phyloP scores from a whole-genome alignment of 2,888 invertebrate species.

The Athalia rosae region DNA sequence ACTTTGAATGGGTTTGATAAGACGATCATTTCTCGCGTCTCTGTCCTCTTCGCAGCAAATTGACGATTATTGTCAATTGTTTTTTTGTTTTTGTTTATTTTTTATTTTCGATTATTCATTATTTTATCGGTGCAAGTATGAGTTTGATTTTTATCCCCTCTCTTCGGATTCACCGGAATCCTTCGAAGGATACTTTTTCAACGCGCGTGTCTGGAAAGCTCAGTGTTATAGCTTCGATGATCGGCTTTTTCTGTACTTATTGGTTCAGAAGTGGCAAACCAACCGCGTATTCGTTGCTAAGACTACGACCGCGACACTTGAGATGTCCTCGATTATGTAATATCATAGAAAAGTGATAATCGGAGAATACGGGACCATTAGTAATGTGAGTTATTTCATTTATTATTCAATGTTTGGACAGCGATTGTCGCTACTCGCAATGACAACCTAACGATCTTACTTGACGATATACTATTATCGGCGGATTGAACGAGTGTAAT shows the following conservation, averaged over 20 bases:
- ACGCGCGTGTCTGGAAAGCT: slow-evolving; percentile 21
- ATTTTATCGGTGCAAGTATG: not conserved
- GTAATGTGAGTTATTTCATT: slow-evolving; percentile 17
- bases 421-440: no score
- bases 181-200: not conserved
- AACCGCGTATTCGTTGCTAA: slow-evolving; percentile 29
- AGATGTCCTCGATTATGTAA: not conserved
- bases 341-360: not conserved
- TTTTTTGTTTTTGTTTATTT: not conserved
- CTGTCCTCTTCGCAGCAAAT: slow-evolving; percentile 15
- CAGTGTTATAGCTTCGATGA: not conserved
- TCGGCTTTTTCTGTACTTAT: not conserved
- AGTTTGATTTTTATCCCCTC: not conserved
- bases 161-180: not conserved
- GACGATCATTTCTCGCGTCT: not conserved
- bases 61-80: slow-evolving; percentile 11
- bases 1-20: no score
- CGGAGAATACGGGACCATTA: not conserved
- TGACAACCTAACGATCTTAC: no score
- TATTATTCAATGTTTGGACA: not conserved
- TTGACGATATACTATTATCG: no score
- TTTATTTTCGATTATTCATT: not conserved
- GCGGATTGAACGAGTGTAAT: no score
- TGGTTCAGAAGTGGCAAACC: slow-evolving; percentile 33
- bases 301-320: slow-evolving; percentile 27